These are phyloP conservation scores for Amblyornis subalaris DNA, from an alignment of 2,113 vertebrate genomes.

Conservation along the genomic window DNA sequence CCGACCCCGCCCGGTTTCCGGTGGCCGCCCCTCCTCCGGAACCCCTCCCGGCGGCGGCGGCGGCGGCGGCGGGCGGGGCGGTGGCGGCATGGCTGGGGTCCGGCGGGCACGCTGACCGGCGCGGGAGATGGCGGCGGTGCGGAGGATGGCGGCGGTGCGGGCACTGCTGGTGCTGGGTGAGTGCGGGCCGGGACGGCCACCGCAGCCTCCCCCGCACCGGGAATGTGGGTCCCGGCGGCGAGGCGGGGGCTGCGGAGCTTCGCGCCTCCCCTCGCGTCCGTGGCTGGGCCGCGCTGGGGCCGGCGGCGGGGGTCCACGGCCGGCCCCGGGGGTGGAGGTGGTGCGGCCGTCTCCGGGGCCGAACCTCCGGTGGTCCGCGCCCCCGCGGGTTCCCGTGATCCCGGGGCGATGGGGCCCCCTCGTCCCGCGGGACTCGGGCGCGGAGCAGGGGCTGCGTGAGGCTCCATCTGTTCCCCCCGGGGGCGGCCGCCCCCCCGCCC, in stretches of 20 bases:
- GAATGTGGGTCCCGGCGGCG: background rate
- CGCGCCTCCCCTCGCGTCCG: background rate
- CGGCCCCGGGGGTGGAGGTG: background rate
- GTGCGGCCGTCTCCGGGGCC: no score
- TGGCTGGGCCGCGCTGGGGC: background rate
- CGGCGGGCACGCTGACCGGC: background rate
- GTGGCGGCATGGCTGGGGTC: constrained; percentile 18
- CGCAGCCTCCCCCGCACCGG: background rate
- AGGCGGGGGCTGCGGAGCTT: background rate
- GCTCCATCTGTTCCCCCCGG: background rate
- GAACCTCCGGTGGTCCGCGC: background rate
- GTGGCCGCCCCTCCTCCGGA: constrained; percentile 19
- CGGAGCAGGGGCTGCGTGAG: background rate
- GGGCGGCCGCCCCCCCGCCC: background rate
- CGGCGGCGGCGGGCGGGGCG: background rate
- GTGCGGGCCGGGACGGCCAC: background rate
- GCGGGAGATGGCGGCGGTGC: constrained; percentile 29
- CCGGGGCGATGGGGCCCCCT: background rate
- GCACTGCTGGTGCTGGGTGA: constrained; percentile 32
- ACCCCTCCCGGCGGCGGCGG: background rate
- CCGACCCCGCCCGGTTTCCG: constrained; percentile 5
- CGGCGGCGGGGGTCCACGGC: background rate
- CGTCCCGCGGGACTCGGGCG: no score
- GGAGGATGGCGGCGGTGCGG: constrained; percentile 36
- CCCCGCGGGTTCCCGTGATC: background rate